Percentiles rank a stretch among this genome's conserved stretches.
Conservation (phyloP, 2,888 invertebrate species). For the Rhagonycha lutea region DNA sequence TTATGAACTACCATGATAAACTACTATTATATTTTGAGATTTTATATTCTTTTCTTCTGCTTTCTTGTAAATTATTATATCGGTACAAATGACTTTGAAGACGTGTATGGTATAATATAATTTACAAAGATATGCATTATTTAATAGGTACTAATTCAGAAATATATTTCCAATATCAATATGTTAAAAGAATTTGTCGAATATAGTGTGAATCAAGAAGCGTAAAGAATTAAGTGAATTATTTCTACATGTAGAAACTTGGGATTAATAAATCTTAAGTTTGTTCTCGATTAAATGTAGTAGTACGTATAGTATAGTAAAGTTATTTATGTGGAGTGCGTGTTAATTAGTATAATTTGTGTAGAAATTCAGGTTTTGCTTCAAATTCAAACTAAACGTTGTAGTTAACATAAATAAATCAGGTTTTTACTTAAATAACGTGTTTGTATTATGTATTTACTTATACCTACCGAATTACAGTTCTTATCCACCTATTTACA, state of each 20-base stretch:
- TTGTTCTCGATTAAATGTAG: background rate
- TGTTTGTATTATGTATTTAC: background rate
- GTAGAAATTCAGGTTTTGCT: background rate
- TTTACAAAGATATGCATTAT: no score
- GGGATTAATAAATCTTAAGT: constrained; percentile 1
- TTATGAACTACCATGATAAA: no score
- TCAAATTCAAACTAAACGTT: background rate
- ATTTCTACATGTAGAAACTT: background rate
- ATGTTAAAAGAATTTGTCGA: background rate
- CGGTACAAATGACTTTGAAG: no score
- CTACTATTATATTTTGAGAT: no score
- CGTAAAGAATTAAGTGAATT: background rate
- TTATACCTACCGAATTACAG: background rate
- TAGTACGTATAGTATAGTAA: background rate
- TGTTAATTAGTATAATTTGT: constrained; percentile 3
- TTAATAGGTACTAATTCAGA: no score
- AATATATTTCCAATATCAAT: no score
- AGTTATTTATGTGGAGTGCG: background rate
- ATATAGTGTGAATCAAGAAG: background rate
- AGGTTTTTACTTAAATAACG: background rate
- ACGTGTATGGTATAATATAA: no score
- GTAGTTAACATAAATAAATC: background rate
- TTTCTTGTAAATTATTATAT: no score
- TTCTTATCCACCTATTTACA: background rate
- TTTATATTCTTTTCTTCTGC: no score